Conservation (phyloP, 2,888 invertebrate genomes). For the Bursaphelenchus okinawaensis region DNA sequence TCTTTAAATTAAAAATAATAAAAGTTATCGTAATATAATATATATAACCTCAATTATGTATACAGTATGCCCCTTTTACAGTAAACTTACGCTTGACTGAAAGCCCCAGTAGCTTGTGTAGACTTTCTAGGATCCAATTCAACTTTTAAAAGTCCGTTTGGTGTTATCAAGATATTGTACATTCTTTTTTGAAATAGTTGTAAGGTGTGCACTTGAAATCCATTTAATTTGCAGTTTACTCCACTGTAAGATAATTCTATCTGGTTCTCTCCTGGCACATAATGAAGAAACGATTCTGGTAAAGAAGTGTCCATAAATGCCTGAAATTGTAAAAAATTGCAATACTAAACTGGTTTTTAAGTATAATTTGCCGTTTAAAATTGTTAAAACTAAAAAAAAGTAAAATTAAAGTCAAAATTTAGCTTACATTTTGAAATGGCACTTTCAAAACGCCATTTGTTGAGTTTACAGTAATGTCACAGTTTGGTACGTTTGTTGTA, state of each 20-base stretch:
- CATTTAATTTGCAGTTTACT: neutral
- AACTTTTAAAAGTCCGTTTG: neutral
- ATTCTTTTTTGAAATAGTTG: neutral
- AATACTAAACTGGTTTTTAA: too few species aligned
- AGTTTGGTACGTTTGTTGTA: neutral
- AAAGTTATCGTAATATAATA: too few species aligned
- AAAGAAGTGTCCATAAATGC: too few species aligned
- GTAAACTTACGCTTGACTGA: neutral
- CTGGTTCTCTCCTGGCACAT: neutral
- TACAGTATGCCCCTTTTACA: neutral
- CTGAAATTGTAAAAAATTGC: too few species aligned
- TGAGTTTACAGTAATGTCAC: neutral
- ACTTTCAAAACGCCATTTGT: neutral
- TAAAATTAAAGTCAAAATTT: neutral
- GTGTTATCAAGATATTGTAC: neutral
- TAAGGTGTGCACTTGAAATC: too few species aligned
- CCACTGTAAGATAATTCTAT: neutral
- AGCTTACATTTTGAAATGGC: neutral
- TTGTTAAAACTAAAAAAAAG: neutral
- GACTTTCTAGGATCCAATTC: neutral
- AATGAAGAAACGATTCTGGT: neutral
- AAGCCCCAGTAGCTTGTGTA: neutral
- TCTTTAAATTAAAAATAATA: too few species aligned
- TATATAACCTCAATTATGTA: too few species aligned
- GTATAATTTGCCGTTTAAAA: too few species aligned